phyloP scores from a whole-genome alignment of 2,113 vertebrate genomes.

The Lethenteron reissneri region DNA sequence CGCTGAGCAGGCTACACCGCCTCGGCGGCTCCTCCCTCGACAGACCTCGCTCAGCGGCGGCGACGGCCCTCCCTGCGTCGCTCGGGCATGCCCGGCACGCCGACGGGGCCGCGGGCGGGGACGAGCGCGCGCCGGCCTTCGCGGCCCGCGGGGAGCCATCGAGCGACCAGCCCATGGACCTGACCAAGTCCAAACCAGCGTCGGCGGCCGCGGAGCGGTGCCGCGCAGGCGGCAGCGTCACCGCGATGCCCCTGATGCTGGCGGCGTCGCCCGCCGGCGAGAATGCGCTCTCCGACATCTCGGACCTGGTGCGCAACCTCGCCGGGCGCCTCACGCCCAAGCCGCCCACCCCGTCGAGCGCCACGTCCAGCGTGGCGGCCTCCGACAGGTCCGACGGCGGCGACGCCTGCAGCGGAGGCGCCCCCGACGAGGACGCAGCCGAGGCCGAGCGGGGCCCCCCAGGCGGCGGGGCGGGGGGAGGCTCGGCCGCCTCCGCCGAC shows the following conservation, averaged over 20 bases:
- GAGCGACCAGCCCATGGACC: conserved; percentile 84
- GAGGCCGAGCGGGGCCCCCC: neutral
- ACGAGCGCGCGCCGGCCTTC: too few relatives aligned
- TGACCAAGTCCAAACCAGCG: conserved; percentile 66
- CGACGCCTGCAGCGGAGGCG: neutral
- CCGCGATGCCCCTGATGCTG: neutral
- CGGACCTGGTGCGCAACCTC: conserved; percentile 95
- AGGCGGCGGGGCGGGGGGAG: neutral
- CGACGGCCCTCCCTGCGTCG: conserved; percentile 62
- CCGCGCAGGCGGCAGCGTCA: neutral
- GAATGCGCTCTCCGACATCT: conserved; percentile 96
- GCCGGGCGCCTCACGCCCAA: conserved; percentile 90
- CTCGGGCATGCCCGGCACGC: conserved; percentile 74
- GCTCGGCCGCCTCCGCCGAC: conserved; percentile 61
- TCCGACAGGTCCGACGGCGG: conserved; percentile 53
- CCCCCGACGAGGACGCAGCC: neutral
- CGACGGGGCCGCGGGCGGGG: conserved; percentile 19
- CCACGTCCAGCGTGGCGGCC: conserved; percentile 41
- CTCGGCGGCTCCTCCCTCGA: conserved; percentile 22
- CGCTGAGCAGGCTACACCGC: conserved; percentile 99
- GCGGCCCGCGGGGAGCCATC: conserved; percentile 30
- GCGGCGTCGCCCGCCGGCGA: conserved; percentile 80
- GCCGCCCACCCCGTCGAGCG: conserved; percentile 81
- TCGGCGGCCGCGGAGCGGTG: neutral
- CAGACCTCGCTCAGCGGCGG: conserved; percentile 42